Conservation (phyloP, 2,113 vertebrate genomes). For the Canis aureus region DNA sequence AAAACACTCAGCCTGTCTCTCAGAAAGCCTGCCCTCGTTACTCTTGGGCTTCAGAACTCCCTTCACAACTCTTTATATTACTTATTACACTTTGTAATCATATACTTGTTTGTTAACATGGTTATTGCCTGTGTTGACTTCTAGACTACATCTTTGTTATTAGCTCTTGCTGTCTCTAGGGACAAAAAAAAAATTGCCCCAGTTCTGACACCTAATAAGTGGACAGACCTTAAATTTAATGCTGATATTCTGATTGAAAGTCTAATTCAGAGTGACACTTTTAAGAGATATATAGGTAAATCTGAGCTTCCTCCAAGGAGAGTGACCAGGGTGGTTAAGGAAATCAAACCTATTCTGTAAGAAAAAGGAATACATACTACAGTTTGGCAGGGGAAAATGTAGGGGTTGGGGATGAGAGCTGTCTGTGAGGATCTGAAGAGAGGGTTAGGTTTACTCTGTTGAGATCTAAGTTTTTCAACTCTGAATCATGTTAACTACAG, state of each 20-base stretch:
- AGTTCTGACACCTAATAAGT: neutral
- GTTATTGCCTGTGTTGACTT: neutral
- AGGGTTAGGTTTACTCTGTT: neutral
- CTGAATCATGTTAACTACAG: constrained; percentile 1
- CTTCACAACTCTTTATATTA: neutral
- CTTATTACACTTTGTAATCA: neutral
- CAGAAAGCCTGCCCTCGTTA: neutral
- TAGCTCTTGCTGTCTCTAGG: neutral
- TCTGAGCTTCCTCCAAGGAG: neutral
- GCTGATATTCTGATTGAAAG: constrained; percentile 24
- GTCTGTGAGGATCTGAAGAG: neutral
- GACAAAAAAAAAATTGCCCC: neutral
- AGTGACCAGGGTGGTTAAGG: neutral
- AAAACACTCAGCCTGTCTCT: neutral
- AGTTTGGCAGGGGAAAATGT: neutral
- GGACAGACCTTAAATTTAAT: neutral
- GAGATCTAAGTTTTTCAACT: constrained; percentile 1
- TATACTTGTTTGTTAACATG: neutral
- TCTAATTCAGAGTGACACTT: neutral
- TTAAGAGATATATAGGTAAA: neutral
- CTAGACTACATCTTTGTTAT: neutral
- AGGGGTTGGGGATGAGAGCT: neutral
- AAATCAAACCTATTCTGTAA: neutral
- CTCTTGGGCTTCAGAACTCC: neutral
- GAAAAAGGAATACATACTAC: neutral